Conservation (phyloP, 2,888 invertebrate species). For the Plebejus argus region DNA sequence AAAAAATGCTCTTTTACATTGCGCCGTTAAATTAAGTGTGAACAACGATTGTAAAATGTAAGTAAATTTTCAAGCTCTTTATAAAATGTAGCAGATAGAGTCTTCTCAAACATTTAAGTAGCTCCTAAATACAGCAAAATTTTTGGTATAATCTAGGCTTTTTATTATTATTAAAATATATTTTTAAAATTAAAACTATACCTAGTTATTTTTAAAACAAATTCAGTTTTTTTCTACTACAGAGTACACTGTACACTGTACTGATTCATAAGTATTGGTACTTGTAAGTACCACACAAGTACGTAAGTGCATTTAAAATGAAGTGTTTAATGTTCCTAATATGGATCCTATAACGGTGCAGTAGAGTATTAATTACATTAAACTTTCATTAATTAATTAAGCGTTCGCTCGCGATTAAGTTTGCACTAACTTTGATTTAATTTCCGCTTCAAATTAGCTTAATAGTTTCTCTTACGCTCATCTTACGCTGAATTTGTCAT, state of each 20-base stretch:
- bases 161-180: too few species aligned
- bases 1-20: not conserved
- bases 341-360: not conserved
- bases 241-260: too few species aligned
- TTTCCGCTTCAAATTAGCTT: not conserved
- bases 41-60: not conserved
- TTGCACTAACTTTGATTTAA: conserved; percentile 19
- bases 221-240: not conserved
- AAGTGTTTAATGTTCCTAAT: conserved; percentile 1
- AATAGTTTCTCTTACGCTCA: not conserved
- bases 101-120: not conserved
- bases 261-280: not conserved
- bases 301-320: not conserved
- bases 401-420: not conserved
- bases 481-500: not conserved
- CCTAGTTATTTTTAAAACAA: too few species aligned
- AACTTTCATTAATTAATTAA: not conserved
- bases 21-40: not conserved
- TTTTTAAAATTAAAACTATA: too few species aligned
- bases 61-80: not conserved
- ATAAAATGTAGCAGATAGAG: not conserved
- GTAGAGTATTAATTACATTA: not conserved
- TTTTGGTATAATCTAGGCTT: too few species aligned
- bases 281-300: not conserved
- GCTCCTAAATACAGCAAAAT: not conserved